Conservation (phyloP, 2,113 vertebrate genomes). For the Probosciger aterrimus region DNA sequence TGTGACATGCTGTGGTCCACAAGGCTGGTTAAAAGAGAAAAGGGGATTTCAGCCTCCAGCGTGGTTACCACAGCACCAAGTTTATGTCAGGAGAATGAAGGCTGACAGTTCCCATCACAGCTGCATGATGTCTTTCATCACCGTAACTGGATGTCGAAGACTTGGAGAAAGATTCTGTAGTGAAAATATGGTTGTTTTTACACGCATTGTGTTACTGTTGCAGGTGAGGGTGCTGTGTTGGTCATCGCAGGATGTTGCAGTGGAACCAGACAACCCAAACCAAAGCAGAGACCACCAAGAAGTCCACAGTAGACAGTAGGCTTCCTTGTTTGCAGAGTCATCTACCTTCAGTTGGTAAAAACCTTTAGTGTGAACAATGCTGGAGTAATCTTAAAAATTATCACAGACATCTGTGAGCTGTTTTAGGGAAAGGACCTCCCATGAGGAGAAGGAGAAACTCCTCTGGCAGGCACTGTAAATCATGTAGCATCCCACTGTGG, state of each 20-base stretch:
- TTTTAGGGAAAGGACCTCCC: background rate
- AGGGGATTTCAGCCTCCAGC: background rate
- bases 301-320: background rate
- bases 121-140: background rate
- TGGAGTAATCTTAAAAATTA: background rate
- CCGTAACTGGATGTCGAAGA: background rate
- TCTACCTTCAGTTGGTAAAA: background rate
- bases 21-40: background rate
- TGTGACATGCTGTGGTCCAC: background rate
- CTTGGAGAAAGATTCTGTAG: background rate
- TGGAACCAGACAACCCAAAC: background rate
- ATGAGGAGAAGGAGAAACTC: background rate
- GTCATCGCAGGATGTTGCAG: background rate
- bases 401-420: background rate
- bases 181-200: background rate
- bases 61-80: background rate
- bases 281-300: background rate
- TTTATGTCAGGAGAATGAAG: background rate
- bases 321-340: background rate
- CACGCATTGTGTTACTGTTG: background rate
- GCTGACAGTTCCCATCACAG: background rate
- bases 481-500: background rate
- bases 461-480: background rate
- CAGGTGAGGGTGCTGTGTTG: background rate
- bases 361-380: background rate